A percentile compares a stretch with the other conserved stretches of the same genome.
Conservation (phyloP, 2,113 vertebrate genomes). For the Dendropsophus ebraccatus region DNA sequence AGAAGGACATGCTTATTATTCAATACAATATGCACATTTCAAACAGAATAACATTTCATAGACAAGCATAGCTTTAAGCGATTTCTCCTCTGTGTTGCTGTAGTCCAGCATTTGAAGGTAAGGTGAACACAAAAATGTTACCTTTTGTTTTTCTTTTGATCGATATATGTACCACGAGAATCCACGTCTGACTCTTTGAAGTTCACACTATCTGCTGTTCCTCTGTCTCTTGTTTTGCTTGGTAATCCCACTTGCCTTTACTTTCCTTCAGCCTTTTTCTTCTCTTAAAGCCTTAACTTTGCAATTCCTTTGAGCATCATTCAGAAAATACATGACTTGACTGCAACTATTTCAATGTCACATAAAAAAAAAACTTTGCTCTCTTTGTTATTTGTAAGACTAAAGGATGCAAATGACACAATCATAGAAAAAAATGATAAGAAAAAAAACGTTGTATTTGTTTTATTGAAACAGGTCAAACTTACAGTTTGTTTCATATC, state of each 20-base stretch:
- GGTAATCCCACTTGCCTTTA: slow-evolving; percentile 63
- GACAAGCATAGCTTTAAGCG: slow-evolving; percentile 47
- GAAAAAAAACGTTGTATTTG: neutral
- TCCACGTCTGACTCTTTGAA: slow-evolving; percentile 60
- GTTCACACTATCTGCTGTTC: slow-evolving; percentile 60
- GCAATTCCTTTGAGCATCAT: slow-evolving; percentile 68
- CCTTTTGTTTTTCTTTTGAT: slow-evolving; percentile 68
- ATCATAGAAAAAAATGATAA: neutral
- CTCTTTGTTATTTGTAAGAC: slow-evolving; percentile 16
- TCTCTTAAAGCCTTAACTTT: slow-evolving; percentile 60
- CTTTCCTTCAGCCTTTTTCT: slow-evolving; percentile 60
- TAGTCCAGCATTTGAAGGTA: slow-evolving; percentile 67
- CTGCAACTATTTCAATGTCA: slow-evolving; percentile 66
- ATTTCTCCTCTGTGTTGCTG: slow-evolving; percentile 52
- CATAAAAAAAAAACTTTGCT: slow-evolving; percentile 60
- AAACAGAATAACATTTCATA: slow-evolving; percentile 62
- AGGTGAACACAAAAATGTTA: slow-evolving; percentile 66
- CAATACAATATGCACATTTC: slow-evolving; percentile 62
- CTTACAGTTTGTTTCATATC: neutral
- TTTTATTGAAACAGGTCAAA: neutral
- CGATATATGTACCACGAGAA: slow-evolving; percentile 57
- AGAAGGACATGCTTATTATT: slow-evolving; percentile 63
- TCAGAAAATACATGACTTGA: slow-evolving; percentile 62
- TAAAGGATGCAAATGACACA: neutral
- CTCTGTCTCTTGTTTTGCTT: slow-evolving; percentile 42